Conservation (phyloP, 2,888 invertebrate species). For the Drosophila paucipuncta region DNA sequence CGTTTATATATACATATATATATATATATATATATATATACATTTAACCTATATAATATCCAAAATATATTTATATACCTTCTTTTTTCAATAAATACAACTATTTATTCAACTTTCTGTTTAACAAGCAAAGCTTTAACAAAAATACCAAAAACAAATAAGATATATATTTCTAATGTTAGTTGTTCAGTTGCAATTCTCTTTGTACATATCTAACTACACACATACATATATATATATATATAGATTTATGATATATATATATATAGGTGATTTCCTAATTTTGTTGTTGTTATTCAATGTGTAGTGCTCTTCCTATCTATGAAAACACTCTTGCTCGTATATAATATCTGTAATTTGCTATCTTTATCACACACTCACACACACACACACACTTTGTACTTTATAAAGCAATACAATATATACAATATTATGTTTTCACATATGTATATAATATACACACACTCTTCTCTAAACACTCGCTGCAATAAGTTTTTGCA, state of each 20-base stretch:
- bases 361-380: conserved; percentile 22
- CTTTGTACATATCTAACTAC: conserved; percentile 36
- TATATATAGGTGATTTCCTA: conserved; percentile 27
- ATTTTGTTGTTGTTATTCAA: conserved; percentile 47
- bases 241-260: conserved; percentile 29
- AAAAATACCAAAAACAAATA: conserved; percentile 8
- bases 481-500: conserved; percentile 61
- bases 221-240: conserved; percentile 19
- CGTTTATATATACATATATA: conserved; percentile 36
- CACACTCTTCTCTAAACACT: conserved; percentile 30
- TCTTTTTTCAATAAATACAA: not conserved
- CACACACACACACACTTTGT: conserved; percentile 5
- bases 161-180: conserved; percentile 33
- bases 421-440: conserved; percentile 10
- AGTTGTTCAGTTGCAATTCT: conserved; percentile 52
- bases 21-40: conserved; percentile 31
- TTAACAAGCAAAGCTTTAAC: conserved; percentile 27
- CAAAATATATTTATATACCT: conserved; percentile 34
- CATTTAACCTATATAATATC: conserved; percentile 40
- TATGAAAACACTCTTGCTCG: conserved; percentile 13
- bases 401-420: conserved; percentile 17
- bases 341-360: conserved; percentile 31
- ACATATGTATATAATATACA: conserved; percentile 27
- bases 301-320: conserved; percentile 46
- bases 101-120: conserved; percentile 28